These are phyloP conservation scores for Patella caerulea DNA, from an alignment of 2,888 invertebrate species.

Conservation along the genomic window DNA sequence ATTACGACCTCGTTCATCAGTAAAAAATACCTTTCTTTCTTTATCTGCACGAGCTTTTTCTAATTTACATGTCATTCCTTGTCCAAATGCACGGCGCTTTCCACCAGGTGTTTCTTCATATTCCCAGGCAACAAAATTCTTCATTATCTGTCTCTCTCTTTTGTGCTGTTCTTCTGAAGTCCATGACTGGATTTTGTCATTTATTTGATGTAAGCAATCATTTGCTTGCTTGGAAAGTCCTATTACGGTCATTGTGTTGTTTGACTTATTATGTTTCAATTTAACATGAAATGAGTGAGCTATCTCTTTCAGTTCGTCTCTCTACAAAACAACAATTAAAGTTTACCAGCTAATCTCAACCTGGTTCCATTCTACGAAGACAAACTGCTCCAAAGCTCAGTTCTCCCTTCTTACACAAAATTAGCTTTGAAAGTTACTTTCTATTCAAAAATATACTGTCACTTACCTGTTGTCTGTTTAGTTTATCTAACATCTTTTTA, in stretches of 20 bases:
- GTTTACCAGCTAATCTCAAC: not conserved
- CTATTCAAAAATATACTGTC: too few species aligned
- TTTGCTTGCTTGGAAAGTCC: constrained; percentile 1
- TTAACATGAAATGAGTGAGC: constrained; percentile 6
- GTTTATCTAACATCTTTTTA: constrained; percentile 11
- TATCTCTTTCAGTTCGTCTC: not conserved
- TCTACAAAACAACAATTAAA: not conserved
- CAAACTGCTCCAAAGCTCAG: too few species aligned
- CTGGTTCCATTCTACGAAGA: too few species aligned
- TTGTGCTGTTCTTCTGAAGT: not conserved
- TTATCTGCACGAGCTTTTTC: constrained; percentile 17
- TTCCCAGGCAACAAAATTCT: constrained; percentile 17
- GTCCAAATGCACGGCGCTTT: constrained; percentile 11
- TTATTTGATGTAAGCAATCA: constrained; percentile 1
- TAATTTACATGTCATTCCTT: constrained; percentile 13
- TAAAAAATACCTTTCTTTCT: not conserved
- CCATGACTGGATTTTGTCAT: constrained; percentile 10
- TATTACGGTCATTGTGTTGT: not conserved
- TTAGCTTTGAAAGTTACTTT: too few species aligned
- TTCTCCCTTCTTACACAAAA: too few species aligned
- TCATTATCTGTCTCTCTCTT: not conserved
- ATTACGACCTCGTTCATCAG: constrained; percentile 10
- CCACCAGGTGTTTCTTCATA: constrained; percentile 15
- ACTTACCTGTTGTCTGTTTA: constrained; percentile 11
- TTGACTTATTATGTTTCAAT: not conserved